Evolutionary conservation across 2,888 invertebrate species (phyloP), one percentile per base, ranked within the genome.

Genomic region (Incurvaria masculella): DNA sequence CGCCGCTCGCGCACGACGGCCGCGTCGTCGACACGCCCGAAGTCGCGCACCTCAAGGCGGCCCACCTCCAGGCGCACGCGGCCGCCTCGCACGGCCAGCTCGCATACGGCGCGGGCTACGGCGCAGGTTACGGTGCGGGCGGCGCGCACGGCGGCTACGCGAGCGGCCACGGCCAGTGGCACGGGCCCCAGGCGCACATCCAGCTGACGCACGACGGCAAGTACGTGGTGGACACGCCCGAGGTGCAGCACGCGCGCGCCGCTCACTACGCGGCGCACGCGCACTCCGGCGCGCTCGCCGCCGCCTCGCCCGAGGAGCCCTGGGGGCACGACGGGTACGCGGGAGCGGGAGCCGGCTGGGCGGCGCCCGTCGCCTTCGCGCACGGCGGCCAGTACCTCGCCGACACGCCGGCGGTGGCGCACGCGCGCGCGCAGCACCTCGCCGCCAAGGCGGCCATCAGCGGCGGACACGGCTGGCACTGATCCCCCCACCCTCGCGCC

Each of bases 1-100:
- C 78, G 53, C 78, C 78, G 16, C 68, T 78, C 23, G 78, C 78
- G 21, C 78, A 78, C 52, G 78, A 78, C 59, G 78, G 78, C 38
- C 76, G 75, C 54, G 79, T 78, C 49, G 56, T 78, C 2, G 80
- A 79, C 67, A 80, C 80, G 21, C 76, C 80, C 52, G 81, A 81
- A 68, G 79, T 80, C 1, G 80, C 83, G 18, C 80, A 81, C 58
- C 79, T 82, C 51, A 83, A 81, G 65, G 74, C 79, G 26, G 80
- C 80, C 38, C 82, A 81, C 63, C 62, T 73, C 56, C 71, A 75
- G 47, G 79, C 81, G 23, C 79, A 73, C 64, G 65, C 68, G 39
- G 66, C 66, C 39, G 75, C 72, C 1, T 27, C 17, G 5, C 66
- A 71, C 60, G 67, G 62, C 21, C 60, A 52, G 49, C 70, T 67